phyloP scores from a whole-genome alignment of 2,888 invertebrate species.

The Drosophila greeni region DNA sequence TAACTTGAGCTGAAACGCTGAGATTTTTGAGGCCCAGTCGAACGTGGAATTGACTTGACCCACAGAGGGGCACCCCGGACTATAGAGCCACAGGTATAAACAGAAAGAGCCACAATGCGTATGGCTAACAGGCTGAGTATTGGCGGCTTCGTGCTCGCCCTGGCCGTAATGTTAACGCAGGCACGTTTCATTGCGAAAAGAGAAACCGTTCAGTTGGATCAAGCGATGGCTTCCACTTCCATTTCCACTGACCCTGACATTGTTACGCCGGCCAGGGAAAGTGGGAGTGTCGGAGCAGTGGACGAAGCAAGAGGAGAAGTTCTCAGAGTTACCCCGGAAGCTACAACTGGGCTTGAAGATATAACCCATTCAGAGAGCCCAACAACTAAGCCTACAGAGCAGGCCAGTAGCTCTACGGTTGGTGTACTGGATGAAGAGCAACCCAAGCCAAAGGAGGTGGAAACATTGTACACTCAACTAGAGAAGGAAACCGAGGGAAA shows the following conservation, averaged over 20 bases:
- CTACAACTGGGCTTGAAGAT: background rate
- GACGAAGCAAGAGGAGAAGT: background rate
- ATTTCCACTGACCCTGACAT: constrained; percentile 65
- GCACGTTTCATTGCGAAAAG: constrained; percentile 68
- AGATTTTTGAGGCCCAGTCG: constrained; percentile 52
- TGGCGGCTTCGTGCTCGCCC: constrained; percentile 39
- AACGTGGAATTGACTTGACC: constrained; percentile 43
- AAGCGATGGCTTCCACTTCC: constrained; percentile 20
- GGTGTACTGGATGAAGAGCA: too few relatives aligned
- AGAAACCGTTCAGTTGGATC: constrained; percentile 54
- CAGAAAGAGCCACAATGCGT: constrained; percentile 44
- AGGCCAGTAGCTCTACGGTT: background rate
- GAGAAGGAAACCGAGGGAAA: background rate
- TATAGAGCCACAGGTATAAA: constrained; percentile 14
- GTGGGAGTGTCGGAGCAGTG: constrained; percentile 27
- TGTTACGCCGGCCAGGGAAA: constrained; percentile 53
- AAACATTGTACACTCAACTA: background rate
- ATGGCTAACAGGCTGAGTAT: constrained; percentile 23
- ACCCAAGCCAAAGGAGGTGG: background rate
- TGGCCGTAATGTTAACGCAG: constrained; percentile 44
- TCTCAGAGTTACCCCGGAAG: background rate
- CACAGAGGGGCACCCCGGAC: constrained; percentile 8
- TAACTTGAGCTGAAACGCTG: constrained; percentile 29
- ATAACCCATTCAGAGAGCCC: background rate
- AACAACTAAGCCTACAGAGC: background rate